phyloP scores from a whole-genome alignment of 2,113 vertebrate genomes.

The Pachyramphus minor region DNA sequence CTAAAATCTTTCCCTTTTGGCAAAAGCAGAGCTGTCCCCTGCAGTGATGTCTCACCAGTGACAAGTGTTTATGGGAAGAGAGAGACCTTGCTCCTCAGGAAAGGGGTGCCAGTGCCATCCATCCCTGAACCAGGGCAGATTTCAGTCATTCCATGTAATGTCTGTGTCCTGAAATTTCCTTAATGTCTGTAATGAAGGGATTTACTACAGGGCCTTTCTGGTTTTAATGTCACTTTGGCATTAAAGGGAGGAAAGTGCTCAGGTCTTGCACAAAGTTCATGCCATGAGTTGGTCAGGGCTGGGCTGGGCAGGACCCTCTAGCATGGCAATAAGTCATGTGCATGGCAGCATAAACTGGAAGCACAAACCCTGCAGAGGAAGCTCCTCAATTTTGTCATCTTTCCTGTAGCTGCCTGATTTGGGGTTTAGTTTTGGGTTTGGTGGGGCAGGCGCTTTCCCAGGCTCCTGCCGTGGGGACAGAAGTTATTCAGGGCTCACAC shows the following conservation, averaged over 20 bases:
- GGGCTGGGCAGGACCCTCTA: background rate
- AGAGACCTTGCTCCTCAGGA: background rate
- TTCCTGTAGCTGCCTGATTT: background rate
- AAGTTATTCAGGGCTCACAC: background rate
- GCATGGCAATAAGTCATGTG: background rate
- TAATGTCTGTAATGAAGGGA: background rate
- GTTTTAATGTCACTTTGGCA: background rate
- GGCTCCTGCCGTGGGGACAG: background rate
- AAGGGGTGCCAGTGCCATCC: background rate
- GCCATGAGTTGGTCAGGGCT: background rate
- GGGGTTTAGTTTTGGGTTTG: background rate
- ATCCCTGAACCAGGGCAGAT: background rate
- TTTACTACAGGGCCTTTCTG: background rate
- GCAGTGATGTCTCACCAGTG: background rate
- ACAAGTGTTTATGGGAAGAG: background rate
- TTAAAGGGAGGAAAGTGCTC: background rate
- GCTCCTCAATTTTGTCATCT: background rate
- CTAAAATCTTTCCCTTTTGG: background rate
- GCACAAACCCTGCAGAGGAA: background rate
- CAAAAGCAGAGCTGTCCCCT: background rate
- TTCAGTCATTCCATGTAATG: background rate
- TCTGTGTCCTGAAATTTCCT: background rate
- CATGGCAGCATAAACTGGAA: background rate
- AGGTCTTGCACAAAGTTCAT: background rate
- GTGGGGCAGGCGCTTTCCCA: background rate